Percentiles rank a stretch among this genome's conserved stretches.
These are phyloP conservation scores for Amphiprion percula DNA, from an alignment of 2,113 vertebrate genomes.

Conservation along the genomic window DNA sequence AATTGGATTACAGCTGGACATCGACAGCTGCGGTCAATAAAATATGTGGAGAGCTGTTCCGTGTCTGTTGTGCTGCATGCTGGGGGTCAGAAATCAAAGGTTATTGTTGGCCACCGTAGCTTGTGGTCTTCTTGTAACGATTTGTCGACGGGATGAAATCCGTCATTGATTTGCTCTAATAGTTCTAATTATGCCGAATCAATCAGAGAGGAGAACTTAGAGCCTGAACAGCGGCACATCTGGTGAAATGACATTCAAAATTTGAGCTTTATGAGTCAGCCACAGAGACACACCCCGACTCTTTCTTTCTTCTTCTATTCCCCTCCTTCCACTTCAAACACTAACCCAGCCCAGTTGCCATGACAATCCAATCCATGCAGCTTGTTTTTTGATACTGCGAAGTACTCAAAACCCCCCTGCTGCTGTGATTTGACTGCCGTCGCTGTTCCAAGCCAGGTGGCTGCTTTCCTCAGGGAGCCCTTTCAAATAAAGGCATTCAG, in stretches of 20 bases:
- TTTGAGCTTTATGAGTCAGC: conserved; percentile 29
- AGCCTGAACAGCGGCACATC: conserved; percentile 34
- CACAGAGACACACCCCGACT: not conserved
- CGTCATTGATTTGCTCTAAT: conserved; percentile 34
- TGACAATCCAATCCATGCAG: conserved; percentile 74
- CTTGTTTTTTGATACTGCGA: conserved; percentile 71
- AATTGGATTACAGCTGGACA: conserved; percentile 12
- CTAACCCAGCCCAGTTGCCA: conserved; percentile 76
- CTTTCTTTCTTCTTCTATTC: conserved; percentile 14
- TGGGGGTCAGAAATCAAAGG: conserved; percentile 31
- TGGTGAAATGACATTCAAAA: conserved; percentile 43
- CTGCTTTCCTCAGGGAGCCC: conserved; percentile 66
- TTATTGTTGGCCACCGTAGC: not conserved
- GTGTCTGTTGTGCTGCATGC: not conserved
- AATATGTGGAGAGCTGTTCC: not conserved
- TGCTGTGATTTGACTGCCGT: conserved; percentile 69
- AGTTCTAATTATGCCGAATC: conserved; percentile 28
- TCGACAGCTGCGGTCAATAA: conserved; percentile 26
- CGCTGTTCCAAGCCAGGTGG: conserved; percentile 69
- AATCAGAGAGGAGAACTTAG: conserved; percentile 9
- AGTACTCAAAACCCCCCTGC: conserved; percentile 61
- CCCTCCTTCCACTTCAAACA: conserved; percentile 52
- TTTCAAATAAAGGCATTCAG: conserved; percentile 75
- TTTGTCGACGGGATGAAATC: not conserved
- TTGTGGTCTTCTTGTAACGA: conserved; percentile 18